Conservation (phyloP, 2,797 vertebrate genomes). For the Phoebastria nigripes region DNA sequence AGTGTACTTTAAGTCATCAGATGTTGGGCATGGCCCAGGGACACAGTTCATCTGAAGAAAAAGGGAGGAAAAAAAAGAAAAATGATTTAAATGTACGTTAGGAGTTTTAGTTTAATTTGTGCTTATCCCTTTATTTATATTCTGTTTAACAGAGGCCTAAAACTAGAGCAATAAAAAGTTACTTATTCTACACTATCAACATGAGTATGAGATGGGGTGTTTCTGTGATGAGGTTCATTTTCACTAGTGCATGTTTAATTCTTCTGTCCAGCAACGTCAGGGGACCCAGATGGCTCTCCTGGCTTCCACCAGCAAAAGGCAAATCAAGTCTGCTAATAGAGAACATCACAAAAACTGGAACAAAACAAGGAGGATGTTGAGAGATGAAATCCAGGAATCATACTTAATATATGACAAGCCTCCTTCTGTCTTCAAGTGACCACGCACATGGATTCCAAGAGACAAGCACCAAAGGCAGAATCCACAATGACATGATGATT, state of each 20-base stretch:
- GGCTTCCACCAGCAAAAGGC: background rate
- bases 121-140: background rate
- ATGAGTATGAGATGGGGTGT: background rate
- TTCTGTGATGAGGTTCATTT: background rate
- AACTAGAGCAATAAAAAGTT: background rate
- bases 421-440: background rate
- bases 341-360: background rate
- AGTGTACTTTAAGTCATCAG: slow-evolving; percentile 95
- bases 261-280: background rate
- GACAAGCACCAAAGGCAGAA: background rate
- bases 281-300: background rate
- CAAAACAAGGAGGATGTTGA: background rate
- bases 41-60: slow-evolving; percentile 73
- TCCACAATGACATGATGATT: background rate
- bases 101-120: background rate
- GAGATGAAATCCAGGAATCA: background rate
- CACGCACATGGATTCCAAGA: background rate
- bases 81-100: fast-evolving
- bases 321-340: background rate
- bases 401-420: background rate
- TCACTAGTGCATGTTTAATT: background rate
- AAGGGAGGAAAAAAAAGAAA: background rate
- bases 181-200: background rate
- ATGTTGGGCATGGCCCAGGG: slow-evolving; percentile 90
- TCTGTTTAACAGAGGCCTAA: background rate